phyloP scores from a whole-genome alignment of 2,113 vertebrate genomes.

The Brienomyrus longianalis region DNA sequence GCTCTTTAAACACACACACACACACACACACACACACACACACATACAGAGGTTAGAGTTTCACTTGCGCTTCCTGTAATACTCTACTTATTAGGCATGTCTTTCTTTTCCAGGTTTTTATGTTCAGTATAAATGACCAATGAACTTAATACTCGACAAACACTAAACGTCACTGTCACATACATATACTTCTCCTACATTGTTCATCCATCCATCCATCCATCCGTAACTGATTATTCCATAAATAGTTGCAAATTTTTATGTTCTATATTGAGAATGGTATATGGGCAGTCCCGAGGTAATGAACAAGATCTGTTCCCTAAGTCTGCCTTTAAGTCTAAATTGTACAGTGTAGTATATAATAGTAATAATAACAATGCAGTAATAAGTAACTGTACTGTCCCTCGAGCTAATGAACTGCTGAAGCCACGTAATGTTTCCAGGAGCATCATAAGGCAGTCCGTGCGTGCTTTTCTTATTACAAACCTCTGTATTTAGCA shows the following conservation, averaged over 20 bases:
- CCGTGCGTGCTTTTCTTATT: not conserved
- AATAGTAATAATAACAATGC: not conserved
- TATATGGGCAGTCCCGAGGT: not conserved
- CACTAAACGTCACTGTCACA: not conserved
- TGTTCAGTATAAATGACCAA: not conserved
- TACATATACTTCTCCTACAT: not conserved
- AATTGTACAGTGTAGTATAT: not conserved
- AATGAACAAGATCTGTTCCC: not conserved
- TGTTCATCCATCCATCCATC: not conserved
- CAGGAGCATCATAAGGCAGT: not conserved
- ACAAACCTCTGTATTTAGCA: not conserved
- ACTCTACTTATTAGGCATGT: not conserved
- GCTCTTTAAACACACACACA: not conserved
- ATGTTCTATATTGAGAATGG: not conserved
- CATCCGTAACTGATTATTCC: not conserved
- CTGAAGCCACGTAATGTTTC: not conserved
- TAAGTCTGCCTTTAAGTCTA: not conserved
- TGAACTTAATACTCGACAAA: not conserved
- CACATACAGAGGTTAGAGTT: not conserved
- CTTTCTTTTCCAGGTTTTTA: not conserved
- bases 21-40: not conserved
- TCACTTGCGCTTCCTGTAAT: not conserved
- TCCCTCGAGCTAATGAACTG: not conserved
- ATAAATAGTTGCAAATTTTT: not conserved
- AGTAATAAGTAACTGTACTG: not conserved